phyloP scores from a whole-genome alignment of 2,797 vertebrate genomes.

The Acanthiza pusilla region DNA sequence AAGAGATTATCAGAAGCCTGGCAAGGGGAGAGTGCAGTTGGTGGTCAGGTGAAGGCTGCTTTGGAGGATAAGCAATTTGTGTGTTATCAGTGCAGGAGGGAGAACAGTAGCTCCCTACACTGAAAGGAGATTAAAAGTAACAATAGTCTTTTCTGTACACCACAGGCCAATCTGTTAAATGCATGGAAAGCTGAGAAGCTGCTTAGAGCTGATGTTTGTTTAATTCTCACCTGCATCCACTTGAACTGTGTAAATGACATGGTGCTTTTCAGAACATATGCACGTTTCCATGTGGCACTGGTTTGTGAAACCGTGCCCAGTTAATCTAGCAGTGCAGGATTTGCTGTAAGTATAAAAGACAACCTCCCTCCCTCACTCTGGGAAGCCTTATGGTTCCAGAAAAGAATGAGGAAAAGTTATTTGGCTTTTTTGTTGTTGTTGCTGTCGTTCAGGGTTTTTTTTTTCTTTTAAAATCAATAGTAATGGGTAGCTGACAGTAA shows the following conservation, averaged over 20 bases:
- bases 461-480: neutral
- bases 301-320: neutral
- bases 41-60: slow-evolving; percentile 47
- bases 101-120: slow-evolving; percentile 21
- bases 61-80: slow-evolving; percentile 60
- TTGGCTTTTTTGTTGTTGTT: neutral
- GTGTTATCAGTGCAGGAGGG: slow-evolving; percentile 47
- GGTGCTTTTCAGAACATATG: neutral
- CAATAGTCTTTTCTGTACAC: slow-evolving; percentile 39
- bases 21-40: neutral
- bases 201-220: slow-evolving; percentile 28
- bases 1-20: slow-evolving; percentile 42
- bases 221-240: slow-evolving; percentile 46
- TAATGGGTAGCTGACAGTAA: neutral
- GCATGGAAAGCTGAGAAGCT: slow-evolving; percentile 33
- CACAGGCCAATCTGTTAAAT: slow-evolving; percentile 35
- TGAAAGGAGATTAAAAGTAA: slow-evolving; percentile 61
- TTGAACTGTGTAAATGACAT: slow-evolving; percentile 36
- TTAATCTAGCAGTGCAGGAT: neutral
- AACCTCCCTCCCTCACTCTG: neutral
- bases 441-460: neutral
- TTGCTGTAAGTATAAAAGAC: neutral
- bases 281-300: neutral
- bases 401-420: neutral
- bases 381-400: neutral